Conservation (phyloP, 2,797 vertebrate genomes). For the Heteromormyrus szaboi region DNA sequence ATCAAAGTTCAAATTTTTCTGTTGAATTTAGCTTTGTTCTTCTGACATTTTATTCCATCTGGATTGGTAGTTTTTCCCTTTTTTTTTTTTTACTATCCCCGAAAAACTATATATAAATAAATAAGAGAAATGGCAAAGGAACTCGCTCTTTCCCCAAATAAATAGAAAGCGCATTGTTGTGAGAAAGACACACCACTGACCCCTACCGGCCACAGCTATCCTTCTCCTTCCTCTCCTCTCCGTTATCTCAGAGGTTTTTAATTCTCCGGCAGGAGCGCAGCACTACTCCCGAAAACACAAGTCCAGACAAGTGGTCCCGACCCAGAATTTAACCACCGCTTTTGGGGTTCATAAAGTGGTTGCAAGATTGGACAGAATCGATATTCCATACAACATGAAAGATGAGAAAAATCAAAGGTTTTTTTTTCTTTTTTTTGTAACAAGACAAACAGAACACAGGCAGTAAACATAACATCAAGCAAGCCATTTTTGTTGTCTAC, state of each 20-base stretch:
- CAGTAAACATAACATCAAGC: constrained; percentile 85
- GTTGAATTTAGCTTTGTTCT: constrained; percentile 40
- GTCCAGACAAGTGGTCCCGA: constrained; percentile 26
- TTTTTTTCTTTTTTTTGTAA: constrained; percentile 52
- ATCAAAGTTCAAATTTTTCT: constrained; percentile 73
- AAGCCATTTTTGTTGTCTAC: constrained; percentile 70
- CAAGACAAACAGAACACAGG: constrained; percentile 91
- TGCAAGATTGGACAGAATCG: constrained; percentile 35
- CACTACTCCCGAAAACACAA: constrained; percentile 17
- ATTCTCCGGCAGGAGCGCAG: not conserved
- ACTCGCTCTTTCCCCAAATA: constrained; percentile 71
- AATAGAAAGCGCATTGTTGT: constrained; percentile 51
- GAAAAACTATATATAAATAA: constrained; percentile 56
- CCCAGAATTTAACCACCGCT: constrained; percentile 24
- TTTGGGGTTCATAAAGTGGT: constrained; percentile 61
- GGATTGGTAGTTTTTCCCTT: constrained; percentile 45
- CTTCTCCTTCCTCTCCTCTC: not conserved
- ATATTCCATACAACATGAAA: constrained; percentile 25
- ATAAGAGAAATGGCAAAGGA: constrained; percentile 75
- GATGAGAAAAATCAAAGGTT: constrained; percentile 38
- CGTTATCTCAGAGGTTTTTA: not conserved
- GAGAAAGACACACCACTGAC: constrained; percentile 11
- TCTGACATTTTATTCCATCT: constrained; percentile 45
- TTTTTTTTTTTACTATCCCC: constrained; percentile 69
- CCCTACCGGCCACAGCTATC: not conserved